These are phyloP conservation scores for Setipinna tenuifilis DNA, from an alignment of 2,797 vertebrate species.

Conservation along the genomic window DNA sequence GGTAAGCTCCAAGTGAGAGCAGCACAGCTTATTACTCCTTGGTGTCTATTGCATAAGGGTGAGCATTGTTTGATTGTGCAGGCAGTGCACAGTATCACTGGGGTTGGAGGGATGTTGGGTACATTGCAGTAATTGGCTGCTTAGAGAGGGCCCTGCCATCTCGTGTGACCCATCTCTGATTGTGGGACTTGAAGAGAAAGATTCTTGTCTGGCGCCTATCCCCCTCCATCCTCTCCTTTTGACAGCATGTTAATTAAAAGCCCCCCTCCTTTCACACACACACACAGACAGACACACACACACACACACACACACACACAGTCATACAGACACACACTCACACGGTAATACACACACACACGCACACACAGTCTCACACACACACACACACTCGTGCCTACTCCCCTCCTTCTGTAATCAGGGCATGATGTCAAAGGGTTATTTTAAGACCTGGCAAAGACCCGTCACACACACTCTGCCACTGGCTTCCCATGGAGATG, in stretches of 20 bases:
- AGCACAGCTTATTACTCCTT: too few relatives aligned
- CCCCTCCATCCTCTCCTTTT: conserved; percentile 48
- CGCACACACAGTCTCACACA: background rate
- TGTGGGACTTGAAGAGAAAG: conserved; percentile 53
- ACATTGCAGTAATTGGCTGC: conserved; percentile 12
- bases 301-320: background rate
- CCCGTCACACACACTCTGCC: conserved; percentile 51
- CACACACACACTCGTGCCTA: background rate
- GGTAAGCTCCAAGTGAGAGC: too few relatives aligned
- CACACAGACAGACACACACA: background rate
- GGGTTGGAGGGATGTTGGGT: too few relatives aligned
- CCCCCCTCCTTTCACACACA: background rate
- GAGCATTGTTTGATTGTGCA: too few relatives aligned
- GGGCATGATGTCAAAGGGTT: conserved; percentile 72
- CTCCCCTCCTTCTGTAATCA: conserved; percentile 64
- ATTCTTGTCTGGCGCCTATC: conserved; percentile 44
- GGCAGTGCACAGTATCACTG: too few relatives aligned
- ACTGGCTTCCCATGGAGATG: conserved; percentile 63
- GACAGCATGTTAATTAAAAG: conserved; percentile 63
- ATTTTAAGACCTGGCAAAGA: conserved; percentile 72
- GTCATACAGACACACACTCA: background rate
- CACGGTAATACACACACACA: background rate
- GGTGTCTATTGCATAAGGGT: too few relatives aligned
- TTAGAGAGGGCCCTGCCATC: conserved; percentile 29
- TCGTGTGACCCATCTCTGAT: conserved; percentile 41